A percentile compares a stretch with the other conserved stretches of the same genome.
Conservation (phyloP, 2,888 invertebrate genomes). For the Exocentrus adspersus region DNA sequence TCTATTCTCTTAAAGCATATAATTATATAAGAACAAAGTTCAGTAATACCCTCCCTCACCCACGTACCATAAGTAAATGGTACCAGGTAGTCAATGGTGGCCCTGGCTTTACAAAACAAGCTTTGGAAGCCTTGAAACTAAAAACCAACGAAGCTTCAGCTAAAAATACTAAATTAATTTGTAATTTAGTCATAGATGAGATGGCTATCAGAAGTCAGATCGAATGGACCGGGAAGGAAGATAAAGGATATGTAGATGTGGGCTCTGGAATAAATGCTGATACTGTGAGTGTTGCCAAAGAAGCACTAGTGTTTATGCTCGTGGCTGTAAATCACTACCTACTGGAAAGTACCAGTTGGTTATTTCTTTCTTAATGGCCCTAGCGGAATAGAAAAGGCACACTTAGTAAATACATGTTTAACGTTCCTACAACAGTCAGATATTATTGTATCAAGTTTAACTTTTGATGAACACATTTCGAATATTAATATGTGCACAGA, state of each 20-base stretch:
- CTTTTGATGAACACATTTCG: conserved; percentile 24
- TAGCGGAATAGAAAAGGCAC: conserved; percentile 10
- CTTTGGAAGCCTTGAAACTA: conserved; percentile 41
- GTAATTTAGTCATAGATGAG: conserved; percentile 50
- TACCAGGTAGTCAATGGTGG: conserved; percentile 36
- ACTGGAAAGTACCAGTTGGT: conserved; percentile 43
- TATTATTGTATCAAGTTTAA: conserved; percentile 3
- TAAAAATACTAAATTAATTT: conserved; percentile 26
- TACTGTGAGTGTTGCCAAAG: conserved; percentile 37
- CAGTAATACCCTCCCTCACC: conserved; percentile 34
- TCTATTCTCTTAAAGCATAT: conserved; percentile 38
- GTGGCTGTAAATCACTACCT: conserved; percentile 32
- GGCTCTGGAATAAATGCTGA: conserved; percentile 44
- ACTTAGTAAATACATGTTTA: conserved; percentile 17
- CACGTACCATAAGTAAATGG: conserved; percentile 41
- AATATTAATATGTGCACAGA: conserved; percentile 22
- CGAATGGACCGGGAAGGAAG: conserved; percentile 44
- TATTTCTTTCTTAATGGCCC: conserved; percentile 40
- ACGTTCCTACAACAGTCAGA: conserved; percentile 5
- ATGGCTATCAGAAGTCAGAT: conserved; percentile 48
- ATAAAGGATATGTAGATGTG: conserved; percentile 45
- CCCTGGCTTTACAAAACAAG: conserved; percentile 43
- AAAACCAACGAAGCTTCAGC: conserved; percentile 28
- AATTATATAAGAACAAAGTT: conserved; percentile 34
- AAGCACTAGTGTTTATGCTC: conserved; percentile 42